Percentiles rank a stretch among this genome's conserved stretches.
Conservation (phyloP, 2,888 invertebrate species). For the Petrolisthes manimaculis region DNA sequence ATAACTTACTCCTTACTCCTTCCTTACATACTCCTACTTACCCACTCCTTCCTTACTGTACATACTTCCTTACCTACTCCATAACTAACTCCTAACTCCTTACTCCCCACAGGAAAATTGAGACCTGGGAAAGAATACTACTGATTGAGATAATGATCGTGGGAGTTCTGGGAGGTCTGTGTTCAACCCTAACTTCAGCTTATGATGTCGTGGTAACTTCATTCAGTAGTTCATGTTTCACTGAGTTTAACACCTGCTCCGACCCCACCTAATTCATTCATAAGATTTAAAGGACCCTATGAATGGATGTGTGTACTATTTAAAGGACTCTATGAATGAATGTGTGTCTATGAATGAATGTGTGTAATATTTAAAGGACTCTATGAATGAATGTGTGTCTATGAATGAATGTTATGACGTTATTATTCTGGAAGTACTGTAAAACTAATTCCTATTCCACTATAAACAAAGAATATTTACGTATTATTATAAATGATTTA, state of each 20-base stretch:
- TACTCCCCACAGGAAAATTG: conserved; percentile 2
- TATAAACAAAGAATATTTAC: no score
- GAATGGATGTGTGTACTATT: no score
- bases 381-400: no score
- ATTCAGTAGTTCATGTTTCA: conserved; percentile 14
- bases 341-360: no score
- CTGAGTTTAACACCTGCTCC: background rate
- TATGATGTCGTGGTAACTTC: conserved; percentile 7
- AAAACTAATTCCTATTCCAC: no score
- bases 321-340: no score
- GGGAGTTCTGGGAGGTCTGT: conserved; percentile 21
- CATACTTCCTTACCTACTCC: background rate
- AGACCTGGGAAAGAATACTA: conserved; percentile 12
- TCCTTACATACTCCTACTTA: no score
- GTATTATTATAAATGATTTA: no score
- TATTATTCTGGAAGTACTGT: no score
- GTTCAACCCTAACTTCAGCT: conserved; percentile 9
- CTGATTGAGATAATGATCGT: conserved; percentile 15
- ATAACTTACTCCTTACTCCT: background rate
- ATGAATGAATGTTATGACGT: no score
- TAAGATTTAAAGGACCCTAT: no score
- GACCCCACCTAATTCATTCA: background rate
- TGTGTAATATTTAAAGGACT: no score
- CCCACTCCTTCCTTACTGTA: background rate
- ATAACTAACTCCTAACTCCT: background rate